These are phyloP conservation scores for Pseudomyrmex flavicornis DNA, from an alignment of 1,140 invertebrate species.

Conservation along the genomic window DNA sequence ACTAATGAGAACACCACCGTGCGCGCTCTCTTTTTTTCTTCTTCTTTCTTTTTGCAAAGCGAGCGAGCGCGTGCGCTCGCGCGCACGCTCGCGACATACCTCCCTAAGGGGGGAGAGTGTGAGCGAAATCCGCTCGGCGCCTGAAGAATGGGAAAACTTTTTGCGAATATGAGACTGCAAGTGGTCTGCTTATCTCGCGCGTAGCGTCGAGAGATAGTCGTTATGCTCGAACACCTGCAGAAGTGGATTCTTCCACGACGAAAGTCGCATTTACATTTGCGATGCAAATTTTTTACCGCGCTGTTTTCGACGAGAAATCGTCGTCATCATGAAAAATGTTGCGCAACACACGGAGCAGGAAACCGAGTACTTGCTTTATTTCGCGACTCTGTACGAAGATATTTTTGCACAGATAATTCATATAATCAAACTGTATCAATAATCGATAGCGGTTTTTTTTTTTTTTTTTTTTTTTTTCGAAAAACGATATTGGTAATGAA, in stretches of 20 bases:
- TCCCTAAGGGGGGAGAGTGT: neutral
- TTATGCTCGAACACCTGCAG: constrained; percentile 14
- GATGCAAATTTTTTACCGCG: neutral
- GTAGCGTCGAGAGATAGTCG: constrained; percentile 23
- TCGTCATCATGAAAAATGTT: too few species aligned
- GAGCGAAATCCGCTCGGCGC: constrained; percentile 10
- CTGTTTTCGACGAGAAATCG: too few species aligned
- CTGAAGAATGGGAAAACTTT: constrained; percentile 12
- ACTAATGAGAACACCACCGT: constrained; percentile 68
- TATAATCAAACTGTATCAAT: too few species aligned
- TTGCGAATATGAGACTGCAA: neutral
- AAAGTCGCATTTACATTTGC: neutral
- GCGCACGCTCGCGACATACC: constrained; percentile 18
- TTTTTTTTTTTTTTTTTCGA: too few species aligned
- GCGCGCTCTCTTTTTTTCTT: constrained; percentile 17
- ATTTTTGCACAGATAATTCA: too few species aligned
- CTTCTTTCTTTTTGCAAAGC: neutral
- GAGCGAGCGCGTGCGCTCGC: neutral
- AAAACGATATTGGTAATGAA: neutral
- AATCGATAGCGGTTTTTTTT: too few species aligned
- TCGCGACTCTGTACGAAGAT: too few species aligned
- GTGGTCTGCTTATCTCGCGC: constrained; percentile 25
- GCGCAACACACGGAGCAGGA: too few species aligned
- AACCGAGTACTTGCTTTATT: too few species aligned
- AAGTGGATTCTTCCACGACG: neutral